phyloP scores from a whole-genome alignment of 2,113 vertebrate genomes.

The Perca schrenkii region DNA sequence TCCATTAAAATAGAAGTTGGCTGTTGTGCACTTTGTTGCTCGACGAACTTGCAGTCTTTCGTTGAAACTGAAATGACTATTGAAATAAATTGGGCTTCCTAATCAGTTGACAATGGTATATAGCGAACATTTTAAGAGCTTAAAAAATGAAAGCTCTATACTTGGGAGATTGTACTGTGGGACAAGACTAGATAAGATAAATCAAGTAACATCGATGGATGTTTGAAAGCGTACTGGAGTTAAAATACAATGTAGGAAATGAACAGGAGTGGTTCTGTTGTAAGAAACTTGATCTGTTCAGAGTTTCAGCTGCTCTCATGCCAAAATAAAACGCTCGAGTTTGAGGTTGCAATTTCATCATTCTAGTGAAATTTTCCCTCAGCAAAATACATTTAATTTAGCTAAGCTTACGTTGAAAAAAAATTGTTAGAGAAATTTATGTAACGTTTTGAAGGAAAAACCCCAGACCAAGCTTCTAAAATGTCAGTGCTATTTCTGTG shows the following conservation, averaged over 20 bases:
- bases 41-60: neutral
- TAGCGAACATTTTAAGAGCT: neutral
- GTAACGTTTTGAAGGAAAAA: neutral
- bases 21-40: slow-evolving; percentile 5
- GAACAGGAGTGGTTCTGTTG: slow-evolving; percentile 45
- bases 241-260: neutral
- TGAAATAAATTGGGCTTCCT: slow-evolving; percentile 10
- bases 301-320: slow-evolving; percentile 6
- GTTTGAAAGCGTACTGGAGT: neutral
- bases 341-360: slow-evolving; percentile 17
- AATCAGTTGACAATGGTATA: slow-evolving; percentile 6
- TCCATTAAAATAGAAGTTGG: neutral
- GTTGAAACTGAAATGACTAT: neutral
- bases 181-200: neutral
- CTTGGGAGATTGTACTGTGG: neutral
- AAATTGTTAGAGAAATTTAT: neutral
- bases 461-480: neutral
- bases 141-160: slow-evolving; percentile 21
- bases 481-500: neutral
- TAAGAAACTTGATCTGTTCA: slow-evolving; percentile 56
- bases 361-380: neutral
- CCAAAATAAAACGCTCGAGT: slow-evolving; percentile 35
- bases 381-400: slow-evolving; percentile 7
- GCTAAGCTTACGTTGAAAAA: neutral
- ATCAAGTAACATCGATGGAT: neutral